These are phyloP conservation scores for Leptinotarsa haldemani DNA, from an alignment of 2,888 invertebrate genomes.

Conservation along the genomic window DNA sequence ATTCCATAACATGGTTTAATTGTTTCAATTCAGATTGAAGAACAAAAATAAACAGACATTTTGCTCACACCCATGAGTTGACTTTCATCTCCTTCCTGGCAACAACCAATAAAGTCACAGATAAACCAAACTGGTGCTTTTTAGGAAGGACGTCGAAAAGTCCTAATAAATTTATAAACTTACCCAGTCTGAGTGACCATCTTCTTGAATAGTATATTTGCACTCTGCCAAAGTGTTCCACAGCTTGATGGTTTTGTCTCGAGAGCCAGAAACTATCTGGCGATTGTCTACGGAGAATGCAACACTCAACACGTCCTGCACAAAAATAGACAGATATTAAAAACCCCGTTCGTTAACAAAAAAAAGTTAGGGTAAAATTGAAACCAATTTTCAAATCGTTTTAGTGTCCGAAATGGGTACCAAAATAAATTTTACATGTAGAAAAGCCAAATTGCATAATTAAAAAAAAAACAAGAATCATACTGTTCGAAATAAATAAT, in stretches of 20 bases:
- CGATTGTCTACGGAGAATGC: constrained; percentile 99
- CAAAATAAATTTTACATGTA: too few species aligned
- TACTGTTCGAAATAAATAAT: too few species aligned
- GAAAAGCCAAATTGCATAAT: too few species aligned
- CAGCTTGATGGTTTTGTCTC: constrained; percentile 98
- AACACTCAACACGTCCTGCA: constrained; percentile 95
- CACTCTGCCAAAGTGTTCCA: constrained; percentile 99
- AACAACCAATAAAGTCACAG: constrained; percentile 44
- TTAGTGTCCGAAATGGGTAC: too few species aligned
- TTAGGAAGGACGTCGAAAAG: constrained; percentile 40
- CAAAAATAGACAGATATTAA: constrained; percentile 45
- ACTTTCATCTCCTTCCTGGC: constrained; percentile 50
- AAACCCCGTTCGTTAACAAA: neutral
- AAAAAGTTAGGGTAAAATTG: neutral
- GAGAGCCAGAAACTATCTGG: constrained; percentile 98
- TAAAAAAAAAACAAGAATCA: too few species aligned
- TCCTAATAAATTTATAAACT: constrained; percentile 31
- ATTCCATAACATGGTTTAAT: neutral
- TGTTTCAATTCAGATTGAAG: constrained; percentile 53
- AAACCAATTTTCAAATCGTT: neutral
- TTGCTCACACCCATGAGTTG: constrained; percentile 52
- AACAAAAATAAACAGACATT: constrained; percentile 40
- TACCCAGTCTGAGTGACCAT: constrained; percentile 98
- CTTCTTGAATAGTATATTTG: constrained; percentile 98
- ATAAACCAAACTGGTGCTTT: constrained; percentile 44